phyloP scores from a whole-genome alignment of 2,797 vertebrate genomes.

The Cottoperca gobio region DNA sequence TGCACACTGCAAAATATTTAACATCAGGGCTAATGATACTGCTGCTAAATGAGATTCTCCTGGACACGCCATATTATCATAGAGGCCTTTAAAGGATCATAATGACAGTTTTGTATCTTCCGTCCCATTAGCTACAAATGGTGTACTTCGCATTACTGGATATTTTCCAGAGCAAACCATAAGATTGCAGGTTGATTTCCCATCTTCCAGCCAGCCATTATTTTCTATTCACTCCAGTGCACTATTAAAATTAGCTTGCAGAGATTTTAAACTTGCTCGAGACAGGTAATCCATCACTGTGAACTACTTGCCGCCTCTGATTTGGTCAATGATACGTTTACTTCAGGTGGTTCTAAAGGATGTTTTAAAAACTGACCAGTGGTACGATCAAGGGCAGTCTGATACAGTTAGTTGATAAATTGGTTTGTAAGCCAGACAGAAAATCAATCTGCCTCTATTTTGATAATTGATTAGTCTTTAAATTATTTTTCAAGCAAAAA shows the following conservation, averaged over 20 bases:
- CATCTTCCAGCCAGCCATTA: slow-evolving; percentile 52
- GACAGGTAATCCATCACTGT: slow-evolving; percentile 62
- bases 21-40: slow-evolving; percentile 22
- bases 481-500: slow-evolving; percentile 4
- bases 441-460: slow-evolving; percentile 2
- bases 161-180: slow-evolving; percentile 56
- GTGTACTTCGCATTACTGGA: slow-evolving; percentile 50
- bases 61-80: slow-evolving; percentile 26
- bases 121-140: slow-evolving; percentile 51
- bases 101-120: slow-evolving; percentile 53
- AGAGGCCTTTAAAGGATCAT: slow-evolving; percentile 44
- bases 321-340: slow-evolving; percentile 47
- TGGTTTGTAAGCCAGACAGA: neutral
- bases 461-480: neutral
- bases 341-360: slow-evolving; percentile 23
- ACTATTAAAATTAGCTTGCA: slow-evolving; percentile 50
- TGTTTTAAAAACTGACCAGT: slow-evolving; percentile 9
- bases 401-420: neutral
- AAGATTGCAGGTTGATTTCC: slow-evolving; percentile 64
- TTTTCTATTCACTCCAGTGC: slow-evolving; percentile 59
- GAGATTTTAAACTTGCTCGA: slow-evolving; percentile 52
- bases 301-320: slow-evolving; percentile 38
- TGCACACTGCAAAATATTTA: slow-evolving; percentile 42
- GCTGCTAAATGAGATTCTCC: slow-evolving; percentile 28
- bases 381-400: slow-evolving; percentile 17